phyloP scores from a whole-genome alignment of 2,888 invertebrate species.

The Drosophila mimetica region DNA sequence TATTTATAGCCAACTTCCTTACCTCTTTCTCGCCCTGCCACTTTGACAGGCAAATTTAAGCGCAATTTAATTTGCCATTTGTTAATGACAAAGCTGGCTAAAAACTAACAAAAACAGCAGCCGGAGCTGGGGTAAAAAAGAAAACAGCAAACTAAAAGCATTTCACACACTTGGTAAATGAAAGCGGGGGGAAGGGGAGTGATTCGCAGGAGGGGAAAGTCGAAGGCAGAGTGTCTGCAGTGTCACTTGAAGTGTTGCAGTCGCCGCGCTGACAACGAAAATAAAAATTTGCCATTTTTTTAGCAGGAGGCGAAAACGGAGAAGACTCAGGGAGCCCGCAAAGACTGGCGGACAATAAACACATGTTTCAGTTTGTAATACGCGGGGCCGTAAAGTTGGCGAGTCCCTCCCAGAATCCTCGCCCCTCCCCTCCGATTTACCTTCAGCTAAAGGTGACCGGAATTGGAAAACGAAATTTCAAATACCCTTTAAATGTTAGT shows the following conservation, averaged over 20 bases:
- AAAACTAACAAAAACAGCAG: constrained; percentile 48
- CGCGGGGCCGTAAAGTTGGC: constrained; percentile 71
- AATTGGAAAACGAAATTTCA: neutral
- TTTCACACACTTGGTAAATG: constrained; percentile 52
- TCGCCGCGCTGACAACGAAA: constrained; percentile 73
- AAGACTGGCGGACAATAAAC: constrained; percentile 71
- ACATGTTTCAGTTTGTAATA: constrained; percentile 80
- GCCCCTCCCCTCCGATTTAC: constrained; percentile 24
- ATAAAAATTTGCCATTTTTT: constrained; percentile 38
- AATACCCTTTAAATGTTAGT: constrained; percentile 4
- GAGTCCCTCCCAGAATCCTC: constrained; percentile 8
- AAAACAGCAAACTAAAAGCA: constrained; percentile 41
- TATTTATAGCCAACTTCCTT: neutral
- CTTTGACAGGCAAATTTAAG: constrained; percentile 54
- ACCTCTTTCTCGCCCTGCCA: constrained; percentile 4
- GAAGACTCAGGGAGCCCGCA: constrained; percentile 14
- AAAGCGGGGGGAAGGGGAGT: constrained; percentile 38
- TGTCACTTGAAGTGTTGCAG: constrained; percentile 74
- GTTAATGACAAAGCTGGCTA: constrained; percentile 76
- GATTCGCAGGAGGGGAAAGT: neutral
- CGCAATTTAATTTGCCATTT: constrained; percentile 82
- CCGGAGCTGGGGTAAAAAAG: neutral
- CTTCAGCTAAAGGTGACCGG: constrained; percentile 38
- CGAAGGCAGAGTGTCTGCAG: constrained; percentile 37
- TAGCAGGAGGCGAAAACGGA: constrained; percentile 8